Conservation (phyloP, 2,113 vertebrate genomes). For the Heliornis fulica region DNA sequence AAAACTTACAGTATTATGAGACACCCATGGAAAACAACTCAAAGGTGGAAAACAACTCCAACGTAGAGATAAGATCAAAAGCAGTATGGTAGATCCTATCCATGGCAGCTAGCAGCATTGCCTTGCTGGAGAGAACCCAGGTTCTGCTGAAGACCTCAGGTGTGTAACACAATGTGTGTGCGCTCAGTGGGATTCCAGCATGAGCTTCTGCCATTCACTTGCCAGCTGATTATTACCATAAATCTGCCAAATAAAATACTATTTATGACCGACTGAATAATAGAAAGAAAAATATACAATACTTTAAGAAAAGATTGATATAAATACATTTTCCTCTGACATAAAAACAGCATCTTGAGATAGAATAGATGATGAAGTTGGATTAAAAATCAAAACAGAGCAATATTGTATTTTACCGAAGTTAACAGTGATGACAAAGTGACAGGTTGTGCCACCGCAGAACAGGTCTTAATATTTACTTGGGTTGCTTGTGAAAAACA, state of each 20-base stretch:
- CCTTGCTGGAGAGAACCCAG: constrained; percentile 43
- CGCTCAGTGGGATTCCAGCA: constrained; percentile 55
- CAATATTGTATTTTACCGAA: not conserved
- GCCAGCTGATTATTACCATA: constrained; percentile 56
- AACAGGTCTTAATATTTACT: not conserved
- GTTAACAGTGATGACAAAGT: not conserved
- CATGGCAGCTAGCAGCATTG: constrained; percentile 31
- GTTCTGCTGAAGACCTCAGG: constrained; percentile 57
- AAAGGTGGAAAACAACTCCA: constrained; percentile 48
- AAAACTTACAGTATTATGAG: not conserved
- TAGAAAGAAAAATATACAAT: not conserved
- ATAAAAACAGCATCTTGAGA: not conserved
- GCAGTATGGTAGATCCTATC: constrained; percentile 33
- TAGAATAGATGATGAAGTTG: not conserved
- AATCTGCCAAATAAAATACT: constrained; percentile 72
- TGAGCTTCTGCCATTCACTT: constrained; percentile 64
- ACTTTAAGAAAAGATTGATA: not conserved
- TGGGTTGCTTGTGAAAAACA: not conserved
- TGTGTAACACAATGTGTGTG: constrained; percentile 55
- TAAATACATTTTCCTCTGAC: not conserved
- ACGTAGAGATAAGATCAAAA: constrained; percentile 42
- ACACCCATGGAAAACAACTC: not conserved
- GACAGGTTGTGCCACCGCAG: not conserved
- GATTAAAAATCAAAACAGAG: not conserved
- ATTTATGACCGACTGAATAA: constrained; percentile 37